Evolutionary conservation across 2,797 vertebrate genomes (phyloP).

Genomic region (Pantherophis alleghaniensis): DNA sequence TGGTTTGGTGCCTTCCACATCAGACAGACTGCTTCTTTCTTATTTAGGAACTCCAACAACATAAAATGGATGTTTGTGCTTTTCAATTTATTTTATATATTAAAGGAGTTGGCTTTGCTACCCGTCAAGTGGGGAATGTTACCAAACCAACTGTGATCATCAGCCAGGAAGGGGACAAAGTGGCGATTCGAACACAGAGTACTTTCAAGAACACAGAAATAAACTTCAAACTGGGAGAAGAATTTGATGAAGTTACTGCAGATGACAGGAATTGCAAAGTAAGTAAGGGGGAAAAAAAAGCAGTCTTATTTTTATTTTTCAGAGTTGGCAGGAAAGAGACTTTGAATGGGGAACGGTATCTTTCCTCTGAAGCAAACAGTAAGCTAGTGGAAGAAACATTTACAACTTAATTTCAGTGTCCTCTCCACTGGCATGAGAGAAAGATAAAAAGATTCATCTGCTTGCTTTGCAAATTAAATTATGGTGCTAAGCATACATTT

Average conservation of each 20-base stretch:
- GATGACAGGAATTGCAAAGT: slow-evolving; percentile 93
- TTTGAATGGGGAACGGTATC: background rate
- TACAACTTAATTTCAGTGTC: background rate
- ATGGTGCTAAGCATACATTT: background rate
- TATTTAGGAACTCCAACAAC: fast-evolving
- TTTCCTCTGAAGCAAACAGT: background rate
- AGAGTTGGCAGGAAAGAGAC: background rate
- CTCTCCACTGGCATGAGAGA: background rate
- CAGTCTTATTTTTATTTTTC: background rate
- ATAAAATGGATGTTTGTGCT: background rate
- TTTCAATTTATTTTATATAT: background rate
- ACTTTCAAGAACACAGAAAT: slow-evolving; percentile 92
- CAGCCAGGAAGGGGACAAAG: slow-evolving; percentile 85
- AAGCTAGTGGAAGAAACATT: background rate
- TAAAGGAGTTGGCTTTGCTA: slow-evolving; percentile 85
- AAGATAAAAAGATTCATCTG: background rate
- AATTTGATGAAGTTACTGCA: slow-evolving; percentile 87
- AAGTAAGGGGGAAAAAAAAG: slow-evolving; percentile 47
- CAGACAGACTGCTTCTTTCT: background rate
- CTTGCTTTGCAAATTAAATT: background rate
- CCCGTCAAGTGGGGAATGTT: slow-evolving; percentile 88
- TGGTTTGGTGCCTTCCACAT: background rate
- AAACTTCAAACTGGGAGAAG: slow-evolving; percentile 87
- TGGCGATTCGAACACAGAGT: slow-evolving; percentile 84
- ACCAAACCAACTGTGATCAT: slow-evolving; percentile 91